phyloP scores from a whole-genome alignment of 2,888 invertebrate species.

The Eupsilia transversa region DNA sequence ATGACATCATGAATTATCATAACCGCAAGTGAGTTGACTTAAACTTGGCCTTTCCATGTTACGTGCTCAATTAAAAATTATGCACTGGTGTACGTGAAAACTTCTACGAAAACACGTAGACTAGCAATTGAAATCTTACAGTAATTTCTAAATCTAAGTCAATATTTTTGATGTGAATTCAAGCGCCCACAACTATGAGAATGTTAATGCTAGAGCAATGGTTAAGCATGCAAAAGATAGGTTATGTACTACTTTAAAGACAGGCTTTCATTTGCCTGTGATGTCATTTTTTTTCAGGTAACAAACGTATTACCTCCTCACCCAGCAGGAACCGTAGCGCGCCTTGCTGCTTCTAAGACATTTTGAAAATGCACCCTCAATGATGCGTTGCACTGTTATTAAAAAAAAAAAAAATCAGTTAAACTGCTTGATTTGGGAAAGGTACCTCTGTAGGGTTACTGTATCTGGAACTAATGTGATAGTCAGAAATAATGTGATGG shows the following conservation, averaged over 20 bases:
- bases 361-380: not conserved
- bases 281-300: not conserved
- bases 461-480: no score
- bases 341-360: not conserved
- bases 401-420: not conserved
- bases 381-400: not conserved
- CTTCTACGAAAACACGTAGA: not conserved
- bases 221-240: not conserved
- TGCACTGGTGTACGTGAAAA: not conserved
- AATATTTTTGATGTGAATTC: not conserved
- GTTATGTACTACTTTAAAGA: not conserved
- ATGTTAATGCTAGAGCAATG: not conserved
- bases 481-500: not conserved
- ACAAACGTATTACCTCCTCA: not conserved
- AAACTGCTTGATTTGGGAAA: not conserved
- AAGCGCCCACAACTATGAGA: not conserved
- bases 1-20: not conserved
- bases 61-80: slow-evolving; percentile 7
- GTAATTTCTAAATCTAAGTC: not conserved
- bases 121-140: not conserved
- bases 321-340: not conserved
- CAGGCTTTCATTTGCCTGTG: not conserved
- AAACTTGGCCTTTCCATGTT: not conserved
- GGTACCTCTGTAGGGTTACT: not conserved
- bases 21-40: not conserved